Base-by-base conservation (phyloP, 2,797 vertebrate species). In the Amphiprion clarkii region DNA sequence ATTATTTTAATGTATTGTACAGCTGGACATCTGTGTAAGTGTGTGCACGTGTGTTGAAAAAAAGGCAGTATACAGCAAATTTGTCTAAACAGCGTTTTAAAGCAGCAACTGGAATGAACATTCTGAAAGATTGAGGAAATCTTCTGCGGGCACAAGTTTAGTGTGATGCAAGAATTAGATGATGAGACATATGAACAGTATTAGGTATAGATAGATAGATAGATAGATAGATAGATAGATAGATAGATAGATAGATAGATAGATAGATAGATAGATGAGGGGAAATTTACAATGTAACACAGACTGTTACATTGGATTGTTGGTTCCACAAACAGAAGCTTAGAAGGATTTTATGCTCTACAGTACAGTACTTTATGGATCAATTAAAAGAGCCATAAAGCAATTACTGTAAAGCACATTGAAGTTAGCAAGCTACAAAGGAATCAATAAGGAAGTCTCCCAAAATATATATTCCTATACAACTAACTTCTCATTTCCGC, bases 1-100 rank as follows among this genome's bases (percentile, higher is more conserved):
- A 59, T 74, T 67, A 59, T 79, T 76, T 70, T 61, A 64, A 71
- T 70, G 79, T 87, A 71, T 44, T 79, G 46, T 59, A 14, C 70
- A 71, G 57, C 53, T 48, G 14, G 74, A 75, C 33, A 67, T 69
- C 39, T 67, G 42, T 66, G 44, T 65, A 52, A 60, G 16, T 59
- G 16, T 29, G n/a, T 12, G 21, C 25, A 10, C 25, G 17, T 49
- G 17, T 13, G n/a, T 13, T 36, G 68, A 17, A 46, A 10, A 36
- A 62, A 78, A 72, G 31, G 54, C 1, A 40, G 63, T 48, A 36
- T 70, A 80, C 27, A 71, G n/a, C 42, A 27, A 71, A 66, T 77
- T 42, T 69, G 44, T 85, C 23, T 11, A 21, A 71, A 63, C 49
- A 52, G 17, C 51, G 25, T 76, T 67, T 69, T 48, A 42, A 19